Base-by-base conservation (phyloP, 2,113 vertebrate species). In the Equus quagga region DNA sequence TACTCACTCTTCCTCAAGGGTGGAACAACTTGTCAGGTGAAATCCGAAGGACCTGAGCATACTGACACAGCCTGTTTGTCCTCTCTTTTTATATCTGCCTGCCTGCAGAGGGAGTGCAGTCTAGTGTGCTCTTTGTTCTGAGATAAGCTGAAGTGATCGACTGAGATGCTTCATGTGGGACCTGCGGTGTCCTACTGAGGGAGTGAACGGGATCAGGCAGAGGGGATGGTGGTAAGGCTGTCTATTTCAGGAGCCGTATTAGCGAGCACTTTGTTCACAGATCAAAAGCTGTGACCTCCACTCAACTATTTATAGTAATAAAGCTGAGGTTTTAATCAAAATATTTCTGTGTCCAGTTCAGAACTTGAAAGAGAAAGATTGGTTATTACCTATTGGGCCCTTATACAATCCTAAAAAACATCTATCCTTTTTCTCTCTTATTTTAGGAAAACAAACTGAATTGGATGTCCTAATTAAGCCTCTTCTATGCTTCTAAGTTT, bases 301-400 rank as follows among this genome's bases (percentile, higher is more conserved):
- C 3, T 70, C 36, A 58, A 12, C 26, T 78, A 70, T 76, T 87
- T 76, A 80, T 79, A 69, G 69, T 18, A 58, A 5, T 70, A 82
- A 54, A 92, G 5, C 9, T 89, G 36, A 75, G 0, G 49, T 89
- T 80, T 75, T 94, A 18, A 62, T 60, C 8, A 81, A 65, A 93
- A 60, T 78, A 54, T 89, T 82, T 72, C 33, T 72, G 6, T 62
- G 31, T 67, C 11, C 3, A 9, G 21, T 91, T 90, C 4, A 54
- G 64, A 97, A 84, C 2, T 51, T 73, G 51, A 79, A 96, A 96
- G 14, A 60, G 18, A 60, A 44, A 64, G 33, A 36, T 26, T 46
- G 2, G 4, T 46, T 80, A 19, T 64, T 79, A 93, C 36, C 18
- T 87, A 73, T 31, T 44, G 75, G 12, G 6, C 23, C 54, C 10